These are phyloP conservation scores for Lordiphosa stackelbergi DNA, from an alignment of 1,140 invertebrate species.

Conservation along the genomic window DNA sequence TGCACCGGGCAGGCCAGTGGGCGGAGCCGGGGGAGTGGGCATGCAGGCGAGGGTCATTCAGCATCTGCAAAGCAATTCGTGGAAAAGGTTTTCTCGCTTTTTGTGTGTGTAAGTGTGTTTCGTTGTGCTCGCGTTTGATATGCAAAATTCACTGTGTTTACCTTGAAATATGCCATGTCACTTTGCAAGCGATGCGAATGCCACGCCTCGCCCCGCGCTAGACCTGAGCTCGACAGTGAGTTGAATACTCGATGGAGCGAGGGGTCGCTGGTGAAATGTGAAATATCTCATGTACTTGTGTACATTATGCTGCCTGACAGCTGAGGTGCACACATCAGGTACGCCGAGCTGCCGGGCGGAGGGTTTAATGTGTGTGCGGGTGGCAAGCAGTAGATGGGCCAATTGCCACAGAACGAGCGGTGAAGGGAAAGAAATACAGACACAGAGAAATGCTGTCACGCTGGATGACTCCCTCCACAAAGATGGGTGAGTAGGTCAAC, in stretches of 20 bases:
- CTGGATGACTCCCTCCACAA: not conserved
- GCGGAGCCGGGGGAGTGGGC: not conserved
- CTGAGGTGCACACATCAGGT: slow-evolving; percentile 4
- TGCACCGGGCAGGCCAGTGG: not conserved
- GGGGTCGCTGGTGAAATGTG: slow-evolving; percentile 8
- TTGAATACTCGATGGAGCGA: slow-evolving; percentile 30
- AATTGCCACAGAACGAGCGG: slow-evolving; percentile 2
- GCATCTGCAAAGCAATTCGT: slow-evolving; percentile 50
- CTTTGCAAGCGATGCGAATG: slow-evolving; percentile 45
- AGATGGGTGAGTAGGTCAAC: not conserved
- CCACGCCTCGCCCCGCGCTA: not conserved
- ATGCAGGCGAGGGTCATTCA: slow-evolving; percentile 17
- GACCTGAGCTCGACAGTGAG: slow-evolving; percentile 1
- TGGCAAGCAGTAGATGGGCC: not conserved
- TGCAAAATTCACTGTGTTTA: slow-evolving; percentile 67
- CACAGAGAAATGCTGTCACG: not conserved
- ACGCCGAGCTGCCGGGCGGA: not conserved
- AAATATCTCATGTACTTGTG: slow-evolving; percentile 6
- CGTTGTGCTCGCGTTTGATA: slow-evolving; percentile 38
- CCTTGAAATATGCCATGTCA: slow-evolving; percentile 73
- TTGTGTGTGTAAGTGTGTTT: slow-evolving; percentile 26
- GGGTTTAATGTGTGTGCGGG: slow-evolving; percentile 8
- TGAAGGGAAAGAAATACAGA: too few species aligned
- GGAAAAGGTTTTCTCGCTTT: slow-evolving; percentile 33
- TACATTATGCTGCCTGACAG: slow-evolving; percentile 9